Percentiles rank a stretch among this genome's conserved stretches.
Evolutionary conservation across 2,888 invertebrate genomes (phyloP).

Genomic region (Andrena fulva): DNA sequence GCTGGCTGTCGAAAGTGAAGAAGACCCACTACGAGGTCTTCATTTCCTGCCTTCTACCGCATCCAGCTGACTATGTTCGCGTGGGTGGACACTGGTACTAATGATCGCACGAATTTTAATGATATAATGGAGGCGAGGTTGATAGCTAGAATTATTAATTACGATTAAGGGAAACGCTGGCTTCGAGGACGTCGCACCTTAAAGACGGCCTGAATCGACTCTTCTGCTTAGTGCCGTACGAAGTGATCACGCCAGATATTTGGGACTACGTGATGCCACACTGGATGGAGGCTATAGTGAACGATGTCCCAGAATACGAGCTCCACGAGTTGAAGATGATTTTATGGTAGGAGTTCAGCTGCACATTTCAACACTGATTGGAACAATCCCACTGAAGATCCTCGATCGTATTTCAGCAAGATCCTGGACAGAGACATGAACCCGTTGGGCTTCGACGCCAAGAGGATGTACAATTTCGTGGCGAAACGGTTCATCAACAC

Average conservation of each 20-base stretch:
- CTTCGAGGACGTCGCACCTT: constrained; percentile 94
- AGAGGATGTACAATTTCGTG: constrained; percentile 97
- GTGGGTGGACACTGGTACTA: constrained; percentile 97
- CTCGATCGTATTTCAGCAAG: constrained; percentile 88
- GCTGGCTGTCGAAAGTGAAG: constrained; percentile 95
- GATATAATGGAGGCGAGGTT: neutral
- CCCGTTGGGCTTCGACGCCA: constrained; percentile 97
- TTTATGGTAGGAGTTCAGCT: constrained; percentile 86
- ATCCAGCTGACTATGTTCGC: constrained; percentile 97
- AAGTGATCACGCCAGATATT: constrained; percentile 97
- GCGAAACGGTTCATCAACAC: constrained; percentile 93
- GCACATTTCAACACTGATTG: too few relatives aligned
- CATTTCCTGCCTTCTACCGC: constrained; percentile 96
- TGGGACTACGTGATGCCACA: constrained; percentile 99
- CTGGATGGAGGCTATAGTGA: constrained; percentile 99
- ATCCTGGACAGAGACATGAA: constrained; percentile 98
- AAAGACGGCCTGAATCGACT: constrained; percentile 97
- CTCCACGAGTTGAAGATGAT: constrained; percentile 93
- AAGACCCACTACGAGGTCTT: constrained; percentile 95
- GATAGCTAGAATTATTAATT: constrained; percentile 4
- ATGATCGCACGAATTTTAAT: neutral
- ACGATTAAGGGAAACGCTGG: constrained; percentile 90
- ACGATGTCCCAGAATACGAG: constrained; percentile 96
- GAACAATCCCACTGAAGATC: neutral
- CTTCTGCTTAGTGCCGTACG: constrained; percentile 98